Conservation (phyloP, 2,888 invertebrate species). For the Beris chalybata region DNA sequence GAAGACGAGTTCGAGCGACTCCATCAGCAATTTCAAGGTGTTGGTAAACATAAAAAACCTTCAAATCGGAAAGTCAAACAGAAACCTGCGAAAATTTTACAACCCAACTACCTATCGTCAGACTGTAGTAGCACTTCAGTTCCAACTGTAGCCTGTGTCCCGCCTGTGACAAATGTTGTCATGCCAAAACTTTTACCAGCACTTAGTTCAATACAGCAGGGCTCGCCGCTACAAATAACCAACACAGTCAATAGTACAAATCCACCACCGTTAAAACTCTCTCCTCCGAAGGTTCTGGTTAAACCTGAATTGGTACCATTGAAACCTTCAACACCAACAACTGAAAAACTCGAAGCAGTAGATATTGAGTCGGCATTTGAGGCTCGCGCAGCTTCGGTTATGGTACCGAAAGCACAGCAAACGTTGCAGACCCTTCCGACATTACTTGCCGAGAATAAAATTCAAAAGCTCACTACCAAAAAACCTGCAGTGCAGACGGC, state of each 20-base stretch:
- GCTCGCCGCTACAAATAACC: constrained; percentile 2
- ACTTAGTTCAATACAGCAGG: constrained; percentile 36
- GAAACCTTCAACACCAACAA: constrained; percentile 18
- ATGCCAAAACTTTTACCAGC: constrained; percentile 36
- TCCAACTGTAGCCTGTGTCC: constrained; percentile 15
- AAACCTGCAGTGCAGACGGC: not conserved
- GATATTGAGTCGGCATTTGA: constrained; percentile 38
- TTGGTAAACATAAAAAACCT: constrained; percentile 60
- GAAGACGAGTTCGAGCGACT: constrained; percentile 67
- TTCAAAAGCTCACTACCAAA: constrained; percentile 31
- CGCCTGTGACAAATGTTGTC: constrained; percentile 16
- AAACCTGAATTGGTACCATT: constrained; percentile 40
- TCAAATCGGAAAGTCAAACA: constrained; percentile 47
- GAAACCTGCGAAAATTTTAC: constrained; percentile 22
- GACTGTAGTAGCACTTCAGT: not conserved
- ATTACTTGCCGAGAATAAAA: constrained; percentile 33
- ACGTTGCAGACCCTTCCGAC: constrained; percentile 33
- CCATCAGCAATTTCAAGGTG: constrained; percentile 68
- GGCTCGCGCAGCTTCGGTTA: constrained; percentile 34
- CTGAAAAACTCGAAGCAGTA: constrained; percentile 33
- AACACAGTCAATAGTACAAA: constrained; percentile 12
- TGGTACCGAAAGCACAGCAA: constrained; percentile 29
- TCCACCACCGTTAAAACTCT: constrained; percentile 37
- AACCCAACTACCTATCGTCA: not conserved
- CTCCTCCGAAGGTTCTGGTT: constrained; percentile 34